A percentile compares a stretch with the other conserved stretches of the same genome.
Conservation (phyloP, 2,113 vertebrate genomes). For the Rhinoptilus africanus region DNA sequence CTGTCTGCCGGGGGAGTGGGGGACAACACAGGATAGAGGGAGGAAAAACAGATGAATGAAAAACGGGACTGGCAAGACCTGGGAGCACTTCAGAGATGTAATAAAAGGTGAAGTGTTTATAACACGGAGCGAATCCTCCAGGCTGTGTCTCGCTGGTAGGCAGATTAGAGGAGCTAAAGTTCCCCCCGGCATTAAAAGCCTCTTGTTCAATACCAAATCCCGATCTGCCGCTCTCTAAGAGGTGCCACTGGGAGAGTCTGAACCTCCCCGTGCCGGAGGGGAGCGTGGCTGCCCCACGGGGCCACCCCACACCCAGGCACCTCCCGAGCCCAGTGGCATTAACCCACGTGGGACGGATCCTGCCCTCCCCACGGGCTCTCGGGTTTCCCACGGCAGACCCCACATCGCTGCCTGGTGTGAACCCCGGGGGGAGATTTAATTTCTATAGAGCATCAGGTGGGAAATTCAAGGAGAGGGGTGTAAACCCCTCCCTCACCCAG, state of each 20-base stretch:
- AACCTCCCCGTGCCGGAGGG: rapidly evolving
- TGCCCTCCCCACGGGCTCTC: neutral
- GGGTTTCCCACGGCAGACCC: neutral
- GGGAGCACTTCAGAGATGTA: neutral
- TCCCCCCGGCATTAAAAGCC: neutral
- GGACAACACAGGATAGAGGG: neutral
- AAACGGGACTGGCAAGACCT: neutral
- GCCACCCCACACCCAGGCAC: neutral
- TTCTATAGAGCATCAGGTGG: neutral
- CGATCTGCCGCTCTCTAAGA: neutral
- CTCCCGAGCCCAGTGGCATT: rapidly evolving
- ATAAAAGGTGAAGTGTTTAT: neutral
- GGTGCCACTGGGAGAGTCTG: neutral
- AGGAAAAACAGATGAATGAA: neutral
- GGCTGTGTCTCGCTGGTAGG: neutral
- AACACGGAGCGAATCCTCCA: neutral
- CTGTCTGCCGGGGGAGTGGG: no score
- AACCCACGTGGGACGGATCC: neutral
- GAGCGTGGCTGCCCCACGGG: rapidly evolving
- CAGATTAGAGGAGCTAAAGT: neutral
- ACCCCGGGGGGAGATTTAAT: neutral
- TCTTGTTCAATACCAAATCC: neutral
- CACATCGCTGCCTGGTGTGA: rapidly evolving
- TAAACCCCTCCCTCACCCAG: rapidly evolving
- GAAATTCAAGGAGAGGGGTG: neutral